Base-by-base conservation (phyloP, 2,797 vertebrate species). In the Falco peregrinus region DNA sequence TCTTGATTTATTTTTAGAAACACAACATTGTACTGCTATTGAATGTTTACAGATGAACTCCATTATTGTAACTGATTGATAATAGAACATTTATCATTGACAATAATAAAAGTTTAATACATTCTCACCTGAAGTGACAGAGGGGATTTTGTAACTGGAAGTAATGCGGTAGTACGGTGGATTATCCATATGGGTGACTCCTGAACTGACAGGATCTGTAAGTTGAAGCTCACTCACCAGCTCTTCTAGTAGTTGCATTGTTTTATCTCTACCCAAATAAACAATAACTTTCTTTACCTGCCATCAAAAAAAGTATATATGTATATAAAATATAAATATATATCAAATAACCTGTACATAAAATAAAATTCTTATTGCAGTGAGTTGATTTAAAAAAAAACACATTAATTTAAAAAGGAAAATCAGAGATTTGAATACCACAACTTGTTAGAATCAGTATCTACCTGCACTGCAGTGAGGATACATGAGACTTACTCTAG, bases 221-320 rank as follows among this genome's bases (percentile, higher is more conserved):
- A 99, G 98, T 96, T 99, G 99, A 18, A 99, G 98, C 94, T 99
- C 99, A 90, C 98, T 98, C 98, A 99, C 99, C 95, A 99, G 97
- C 97, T 99, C 99, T 97, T 99, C 99, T 71, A 99, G 96, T 70
- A 99, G 98, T 98, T 99, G 99, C 99, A 99, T 99, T 78, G 99
- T 99, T 98, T 99, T 99, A 97, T 99, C 99, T 98, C 99, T 98
- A 92, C 99, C 99, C 98, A 99, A 97, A 97, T 99, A 99, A 89
- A 99, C 99, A 96, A 99, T 99, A 47, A 99, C 99, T 89, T 99
- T 99, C 97, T 99, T 99, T 71, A 99, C 99, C 99, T 99, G 98
- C n/a, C 88, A 91, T 54, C 28, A 95, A 68, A 59, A 39, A 43
- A 56, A 41, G 18, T 7, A 45, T 12, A 53, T 11, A 59, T 14